Conservation (phyloP, 2,797 vertebrate species). For the Pangasius krempfi region DNA sequence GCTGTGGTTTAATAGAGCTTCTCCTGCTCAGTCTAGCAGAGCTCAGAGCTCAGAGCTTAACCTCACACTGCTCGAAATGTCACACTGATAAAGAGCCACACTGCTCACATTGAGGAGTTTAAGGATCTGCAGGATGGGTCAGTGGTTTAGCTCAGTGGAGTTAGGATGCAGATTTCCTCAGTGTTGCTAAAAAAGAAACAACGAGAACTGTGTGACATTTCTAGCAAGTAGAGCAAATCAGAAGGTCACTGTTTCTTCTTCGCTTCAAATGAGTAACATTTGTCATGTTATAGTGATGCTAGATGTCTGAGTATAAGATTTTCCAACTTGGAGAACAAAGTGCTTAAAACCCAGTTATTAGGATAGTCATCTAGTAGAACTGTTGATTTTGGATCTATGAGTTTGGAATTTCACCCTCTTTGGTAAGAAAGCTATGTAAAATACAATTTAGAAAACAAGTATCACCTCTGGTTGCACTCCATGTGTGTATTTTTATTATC, state of each 20-base stretch:
- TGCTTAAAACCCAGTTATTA: neutral
- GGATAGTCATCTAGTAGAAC: neutral
- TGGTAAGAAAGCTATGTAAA: neutral
- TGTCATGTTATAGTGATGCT: no score
- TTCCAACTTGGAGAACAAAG: neutral
- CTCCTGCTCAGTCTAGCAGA: slow-evolving; percentile 40
- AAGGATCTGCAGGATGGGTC: neutral
- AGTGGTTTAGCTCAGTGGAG: neutral
- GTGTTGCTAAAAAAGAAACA: neutral
- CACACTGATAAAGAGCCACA: neutral
- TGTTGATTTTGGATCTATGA: neutral
- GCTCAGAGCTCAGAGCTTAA: slow-evolving; percentile 34
- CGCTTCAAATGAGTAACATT: neutral
- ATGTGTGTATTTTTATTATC: neutral
- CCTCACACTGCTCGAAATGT: slow-evolving; percentile 29
- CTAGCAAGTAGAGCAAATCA: neutral
- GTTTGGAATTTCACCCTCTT: neutral
- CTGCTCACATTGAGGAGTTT: neutral
- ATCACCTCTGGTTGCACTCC: neutral
- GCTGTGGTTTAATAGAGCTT: slow-evolving; percentile 62
- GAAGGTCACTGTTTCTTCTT: neutral
- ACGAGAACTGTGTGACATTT: neutral
- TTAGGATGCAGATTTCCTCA: neutral
- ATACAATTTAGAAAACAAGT: neutral
- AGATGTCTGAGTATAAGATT: neutral